These are phyloP conservation scores for Drosophila demipolita DNA, from an alignment of 2,888 invertebrate genomes.

Conservation along the genomic window DNA sequence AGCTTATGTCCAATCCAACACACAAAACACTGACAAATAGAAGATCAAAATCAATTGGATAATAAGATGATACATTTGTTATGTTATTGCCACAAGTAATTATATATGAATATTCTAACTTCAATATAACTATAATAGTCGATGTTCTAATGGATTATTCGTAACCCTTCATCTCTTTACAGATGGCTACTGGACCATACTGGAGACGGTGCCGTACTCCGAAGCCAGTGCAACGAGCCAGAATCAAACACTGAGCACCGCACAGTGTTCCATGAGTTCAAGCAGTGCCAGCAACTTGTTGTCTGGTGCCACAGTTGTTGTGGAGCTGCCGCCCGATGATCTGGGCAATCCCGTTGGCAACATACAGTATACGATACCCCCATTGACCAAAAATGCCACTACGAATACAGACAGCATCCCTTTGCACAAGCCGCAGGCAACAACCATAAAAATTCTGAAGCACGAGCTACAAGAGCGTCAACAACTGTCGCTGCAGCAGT, in stretches of 20 bases:
- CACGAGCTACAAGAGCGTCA: conserved; percentile 64
- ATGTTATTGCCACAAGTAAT: conserved; percentile 63
- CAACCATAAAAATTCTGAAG: conserved; percentile 83
- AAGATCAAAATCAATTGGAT: conserved; percentile 45
- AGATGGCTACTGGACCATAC: conserved; percentile 84
- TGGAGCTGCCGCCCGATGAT: conserved; percentile 83
- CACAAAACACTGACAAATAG: conserved; percentile 15
- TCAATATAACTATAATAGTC: background rate
- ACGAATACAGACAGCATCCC: conserved; percentile 60
- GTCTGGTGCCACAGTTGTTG: conserved; percentile 83
- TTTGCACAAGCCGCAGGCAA: conserved; percentile 70
- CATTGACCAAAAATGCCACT: conserved; percentile 64
- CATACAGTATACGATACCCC: conserved; percentile 83
- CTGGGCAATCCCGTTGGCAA: conserved; percentile 81
- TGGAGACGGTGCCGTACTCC: conserved; percentile 84
- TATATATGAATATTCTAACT: conserved; percentile 22
- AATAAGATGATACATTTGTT: conserved; percentile 49
- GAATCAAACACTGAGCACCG: conserved; percentile 46
- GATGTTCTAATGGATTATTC: conserved; percentile 9
- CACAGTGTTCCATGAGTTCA: conserved; percentile 46
- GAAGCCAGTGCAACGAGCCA: conserved; percentile 64
- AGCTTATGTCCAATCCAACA: conserved; percentile 10
- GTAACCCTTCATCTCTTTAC: conserved; percentile 40
- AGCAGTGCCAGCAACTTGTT: conserved; percentile 61
- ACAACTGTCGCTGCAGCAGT: conserved; percentile 49